These are phyloP conservation scores for Lasioglossum albipes DNA, from an alignment of 1,140 invertebrate genomes.

Conservation along the genomic window DNA sequence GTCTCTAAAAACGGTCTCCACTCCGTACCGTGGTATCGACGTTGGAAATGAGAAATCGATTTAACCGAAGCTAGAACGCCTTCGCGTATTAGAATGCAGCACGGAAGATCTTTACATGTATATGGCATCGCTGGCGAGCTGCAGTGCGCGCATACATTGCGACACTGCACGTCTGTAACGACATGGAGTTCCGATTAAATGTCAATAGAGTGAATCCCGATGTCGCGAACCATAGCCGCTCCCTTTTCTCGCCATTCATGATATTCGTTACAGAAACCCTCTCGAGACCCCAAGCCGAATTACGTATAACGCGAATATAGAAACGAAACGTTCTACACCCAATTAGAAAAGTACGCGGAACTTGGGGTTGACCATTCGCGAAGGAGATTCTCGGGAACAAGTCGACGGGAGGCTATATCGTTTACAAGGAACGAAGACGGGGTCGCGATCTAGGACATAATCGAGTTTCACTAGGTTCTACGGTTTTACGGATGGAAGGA, in stretches of 20 bases:
- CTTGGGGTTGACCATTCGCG: too few species aligned
- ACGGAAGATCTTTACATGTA: constrained; percentile 17
- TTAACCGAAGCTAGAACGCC: background rate
- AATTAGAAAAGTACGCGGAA: too few species aligned
- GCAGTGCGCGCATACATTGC: constrained; percentile 41
- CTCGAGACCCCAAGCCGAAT: too few species aligned
- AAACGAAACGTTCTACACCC: too few species aligned
- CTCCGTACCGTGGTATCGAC: background rate
- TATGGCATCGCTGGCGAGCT: constrained; percentile 12
- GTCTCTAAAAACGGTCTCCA: background rate
- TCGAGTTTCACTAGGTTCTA: background rate
- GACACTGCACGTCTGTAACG: constrained; percentile 30
- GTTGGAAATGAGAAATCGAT: constrained; percentile 20
- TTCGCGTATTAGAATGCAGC: constrained; percentile 7
- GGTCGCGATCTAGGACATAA: background rate
- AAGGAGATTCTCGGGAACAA: too few species aligned
- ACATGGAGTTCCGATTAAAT: constrained; percentile 4
- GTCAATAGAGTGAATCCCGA: background rate
- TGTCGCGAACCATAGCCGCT: background rate
- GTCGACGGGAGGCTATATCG: too few species aligned
- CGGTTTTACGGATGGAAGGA: background rate
- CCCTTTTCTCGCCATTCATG: background rate
- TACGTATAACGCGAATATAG: too few species aligned
- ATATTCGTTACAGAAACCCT: background rate
- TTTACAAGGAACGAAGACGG: too few species aligned